Percentiles rank a stretch among this genome's conserved stretches.
These are phyloP conservation scores for Epinotia brunnichana DNA, from an alignment of 2,888 invertebrate species.

Conservation along the genomic window DNA sequence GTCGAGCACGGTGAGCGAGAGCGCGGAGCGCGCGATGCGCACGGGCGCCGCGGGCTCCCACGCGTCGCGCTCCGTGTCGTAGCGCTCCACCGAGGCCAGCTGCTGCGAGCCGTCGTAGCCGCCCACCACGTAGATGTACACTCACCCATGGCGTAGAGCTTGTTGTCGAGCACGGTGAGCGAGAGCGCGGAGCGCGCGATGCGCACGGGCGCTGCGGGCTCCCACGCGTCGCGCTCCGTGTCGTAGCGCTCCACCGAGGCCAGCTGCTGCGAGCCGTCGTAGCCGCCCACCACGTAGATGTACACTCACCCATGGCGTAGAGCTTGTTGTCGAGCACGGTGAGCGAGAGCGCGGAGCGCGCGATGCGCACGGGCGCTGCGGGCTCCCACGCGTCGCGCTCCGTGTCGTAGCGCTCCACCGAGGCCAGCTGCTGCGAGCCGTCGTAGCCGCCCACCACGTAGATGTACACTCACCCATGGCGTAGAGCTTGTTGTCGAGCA, in stretches of 20 bases:
- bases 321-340: conserved; percentile 93
- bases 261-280: conserved; percentile 92
- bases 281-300: conserved; percentile 97
- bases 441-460: conserved; percentile 98
- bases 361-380: conserved; percentile 89
- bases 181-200: too few species aligned
- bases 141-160: conserved; percentile 92
- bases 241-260: conserved; percentile 93
- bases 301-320: conserved; percentile 90
- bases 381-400: conserved; percentile 91
- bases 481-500: conserved; percentile 93
- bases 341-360: conserved; percentile 94
- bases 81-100: conserved; percentile 91
- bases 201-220: conserved; percentile 81
- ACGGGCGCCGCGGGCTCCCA: conserved; percentile 92
- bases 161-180: too few species aligned
- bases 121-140: conserved; percentile 94
- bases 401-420: conserved; percentile 94
- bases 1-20: conserved; percentile 93
- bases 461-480: conserved; percentile 91
- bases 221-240: conserved; percentile 92
- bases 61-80: conserved; percentile 90
- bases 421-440: conserved; percentile 90
- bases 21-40: conserved; percentile 92
- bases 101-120: conserved; percentile 95